Evolutionary conservation across 2,888 invertebrate genomes (phyloP), one percentile per base, ranked within the genome.

Genomic region (Tinea pellionella): DNA sequence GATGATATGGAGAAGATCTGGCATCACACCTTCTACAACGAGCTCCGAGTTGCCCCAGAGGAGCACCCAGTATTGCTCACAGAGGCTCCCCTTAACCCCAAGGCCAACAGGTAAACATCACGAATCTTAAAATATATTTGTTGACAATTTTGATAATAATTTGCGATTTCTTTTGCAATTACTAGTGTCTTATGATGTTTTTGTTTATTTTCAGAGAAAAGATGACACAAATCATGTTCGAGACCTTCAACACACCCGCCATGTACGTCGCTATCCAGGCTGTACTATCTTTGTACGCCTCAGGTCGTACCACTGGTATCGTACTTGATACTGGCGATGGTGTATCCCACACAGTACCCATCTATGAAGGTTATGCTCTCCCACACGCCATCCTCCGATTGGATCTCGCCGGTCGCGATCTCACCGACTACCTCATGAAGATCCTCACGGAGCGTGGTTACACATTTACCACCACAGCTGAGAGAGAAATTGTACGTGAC

Each of bases 21-120:
- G 97, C 97, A 98, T 86, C 97, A 98, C 90, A 97, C 97, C 75
- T 97, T 97, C 92, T 98, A 98, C 94, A 97, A 98, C 80, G 96
- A 97, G 86, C 91, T 98, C 77, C 93, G 97, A 86, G 97, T 97
- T 60, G 97, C 97, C 61, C 97, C 97, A 64, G 96, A 95, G 80
- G 95, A 96, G 78, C 95, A 96, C 88, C 95, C 95, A 65, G 94
- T 95, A 65, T 90, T 95, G 69, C 89, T 95, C 71, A 95, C 95
- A 61, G 95, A 96, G 85, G 95, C 95, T 59, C 95, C 96, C 64
- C 89, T 95, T 71, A 96, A 95, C 85, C 95, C 95, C 65, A 95
- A 95, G 80, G 94, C 94, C 70, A 95, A 95, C 89, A 91, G 89
- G 79, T 81, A 68, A 63, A 73, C 30, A n/a, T 32, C 32, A 57